phyloP scores from a whole-genome alignment of 2,797 vertebrate genomes.

The Tympanoctomys barrerae region DNA sequence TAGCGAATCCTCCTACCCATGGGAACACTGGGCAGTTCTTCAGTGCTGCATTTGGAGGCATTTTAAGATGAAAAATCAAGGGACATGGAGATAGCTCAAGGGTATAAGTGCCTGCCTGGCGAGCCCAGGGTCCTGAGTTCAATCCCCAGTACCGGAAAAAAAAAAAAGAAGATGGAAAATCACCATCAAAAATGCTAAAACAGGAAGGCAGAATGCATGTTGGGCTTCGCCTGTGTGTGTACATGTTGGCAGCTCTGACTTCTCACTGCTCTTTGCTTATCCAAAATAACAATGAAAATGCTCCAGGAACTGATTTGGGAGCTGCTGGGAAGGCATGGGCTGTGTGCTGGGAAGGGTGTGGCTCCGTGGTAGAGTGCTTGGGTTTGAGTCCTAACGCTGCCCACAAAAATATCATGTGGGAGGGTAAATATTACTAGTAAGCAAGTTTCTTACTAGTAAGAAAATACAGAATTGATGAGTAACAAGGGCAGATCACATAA shows the following conservation, averaged over 20 bases:
- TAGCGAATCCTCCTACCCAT: neutral
- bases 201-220: neutral
- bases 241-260: fast-evolving
- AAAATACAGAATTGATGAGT: neutral
- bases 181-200: neutral
- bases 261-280: no score
- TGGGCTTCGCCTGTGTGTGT: neutral
- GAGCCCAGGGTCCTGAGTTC: no score
- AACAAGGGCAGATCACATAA: neutral
- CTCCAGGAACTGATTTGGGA: fast-evolving
- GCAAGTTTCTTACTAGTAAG: no score
- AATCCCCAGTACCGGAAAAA: no score
- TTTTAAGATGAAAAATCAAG: neutral
- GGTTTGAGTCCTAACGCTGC: neutral
- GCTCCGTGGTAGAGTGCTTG: neutral
- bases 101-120: no score
- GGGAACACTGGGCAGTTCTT: neutral
- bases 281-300: neutral
- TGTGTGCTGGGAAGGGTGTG: neutral
- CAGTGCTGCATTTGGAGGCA: neutral
- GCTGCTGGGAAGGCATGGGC: no score
- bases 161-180: neutral
- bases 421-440: neutral
- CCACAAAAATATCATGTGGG: neutral
- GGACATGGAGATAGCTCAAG: no score